Conservation (phyloP, 1,140 invertebrate genomes). For the Asobara japonica region DNA sequence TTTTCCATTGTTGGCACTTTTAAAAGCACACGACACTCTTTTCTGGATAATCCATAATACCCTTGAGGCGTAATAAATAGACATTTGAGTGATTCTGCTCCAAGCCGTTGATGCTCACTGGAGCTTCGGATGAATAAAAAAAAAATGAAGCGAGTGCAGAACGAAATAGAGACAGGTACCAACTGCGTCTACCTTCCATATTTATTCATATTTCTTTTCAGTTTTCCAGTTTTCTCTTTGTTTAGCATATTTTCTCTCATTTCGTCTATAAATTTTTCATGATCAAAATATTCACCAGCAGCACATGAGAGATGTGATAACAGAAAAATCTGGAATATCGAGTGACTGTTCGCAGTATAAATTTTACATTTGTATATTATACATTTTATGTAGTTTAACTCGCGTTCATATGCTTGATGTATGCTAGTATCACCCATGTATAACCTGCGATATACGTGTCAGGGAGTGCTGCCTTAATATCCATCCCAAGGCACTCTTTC, state of each 20-base stretch:
- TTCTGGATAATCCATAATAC: neutral
- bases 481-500: neutral
- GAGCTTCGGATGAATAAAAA: neutral
- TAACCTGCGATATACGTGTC: neutral
- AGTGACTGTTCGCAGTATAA: constrained; percentile 1
- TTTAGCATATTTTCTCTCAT: neutral
- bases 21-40: neutral
- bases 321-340: constrained; percentile 1
- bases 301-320: neutral
- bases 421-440: neutral
- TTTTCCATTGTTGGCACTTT: constrained; percentile 5
- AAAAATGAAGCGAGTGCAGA: neutral
- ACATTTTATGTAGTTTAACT: constrained; percentile 1
- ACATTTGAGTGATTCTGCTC: constrained; percentile 1
- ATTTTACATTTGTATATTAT: constrained; percentile 14
- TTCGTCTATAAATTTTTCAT: neutral
- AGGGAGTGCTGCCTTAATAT: neutral
- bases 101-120: neutral
- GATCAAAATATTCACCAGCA: neutral
- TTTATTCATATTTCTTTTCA: neutral
- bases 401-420: neutral
- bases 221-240: neutral
- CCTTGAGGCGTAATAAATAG: neutral
- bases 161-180: neutral
- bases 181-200: neutral